Evolutionary conservation across 2,797 vertebrate genomes (phyloP).

Genomic region (Melanogrammus aeglefinus): DNA sequence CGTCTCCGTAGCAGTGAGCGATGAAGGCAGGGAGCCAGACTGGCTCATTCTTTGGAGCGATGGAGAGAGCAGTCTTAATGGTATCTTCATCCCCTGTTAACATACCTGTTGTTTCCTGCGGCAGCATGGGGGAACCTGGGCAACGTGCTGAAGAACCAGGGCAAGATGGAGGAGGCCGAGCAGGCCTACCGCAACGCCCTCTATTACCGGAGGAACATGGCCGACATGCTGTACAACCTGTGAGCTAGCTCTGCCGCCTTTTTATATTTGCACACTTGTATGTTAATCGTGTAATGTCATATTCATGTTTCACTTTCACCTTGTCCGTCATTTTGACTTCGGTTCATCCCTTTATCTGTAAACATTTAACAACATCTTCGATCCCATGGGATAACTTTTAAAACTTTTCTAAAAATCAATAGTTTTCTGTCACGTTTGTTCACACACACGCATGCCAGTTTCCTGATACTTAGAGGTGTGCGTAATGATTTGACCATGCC

Average conservation of each 20-base stretch:
- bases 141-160: conserved; percentile 98
- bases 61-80: neutral
- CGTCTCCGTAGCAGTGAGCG: neutral
- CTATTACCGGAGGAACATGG: conserved; percentile 99
- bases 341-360: neutral
- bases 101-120: conserved; percentile 32
- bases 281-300: neutral
- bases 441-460: neutral
- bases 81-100: neutral
- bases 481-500: neutral
- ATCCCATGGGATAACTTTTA: neutral
- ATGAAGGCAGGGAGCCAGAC: neutral
- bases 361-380: neutral
- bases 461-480: neutral
- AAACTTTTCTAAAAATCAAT: neutral
- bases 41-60: neutral
- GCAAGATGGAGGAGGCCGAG: conserved; percentile 93
- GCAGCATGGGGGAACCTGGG: conserved; percentile 99
- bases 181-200: conserved; percentile 95
- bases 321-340: neutral
- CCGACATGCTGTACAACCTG: conserved; percentile 99
- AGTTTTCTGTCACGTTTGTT: neutral
- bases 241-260: conserved; percentile 69
- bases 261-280: neutral
- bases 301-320: neutral